These are phyloP conservation scores for Heliconius ethilla DNA, from an alignment of 2,888 invertebrate genomes.

Conservation along the genomic window DNA sequence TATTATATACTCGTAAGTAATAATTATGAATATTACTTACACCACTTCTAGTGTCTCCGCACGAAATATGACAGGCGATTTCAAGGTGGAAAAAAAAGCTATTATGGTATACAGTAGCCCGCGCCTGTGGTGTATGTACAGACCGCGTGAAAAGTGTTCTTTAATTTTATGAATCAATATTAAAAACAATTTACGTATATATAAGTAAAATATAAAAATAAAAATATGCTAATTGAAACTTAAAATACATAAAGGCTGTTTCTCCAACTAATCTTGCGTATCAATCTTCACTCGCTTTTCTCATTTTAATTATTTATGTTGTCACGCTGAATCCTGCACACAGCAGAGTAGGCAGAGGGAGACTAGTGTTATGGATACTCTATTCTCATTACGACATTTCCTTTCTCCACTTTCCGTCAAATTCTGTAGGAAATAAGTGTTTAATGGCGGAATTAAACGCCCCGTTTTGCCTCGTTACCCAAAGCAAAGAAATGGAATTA, in stretches of 20 bases:
- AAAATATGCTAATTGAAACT: too few species aligned
- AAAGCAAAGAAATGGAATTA: not conserved
- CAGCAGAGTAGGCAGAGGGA: not conserved
- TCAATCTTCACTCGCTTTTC: not conserved
- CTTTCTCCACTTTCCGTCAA: not conserved
- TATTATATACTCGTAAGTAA: conserved; percentile 11
- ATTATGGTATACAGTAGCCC: conserved; percentile 76
- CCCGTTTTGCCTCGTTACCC: not conserved
- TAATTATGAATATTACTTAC: conserved; percentile 24
- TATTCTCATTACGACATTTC: not conserved
- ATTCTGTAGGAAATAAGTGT: not conserved
- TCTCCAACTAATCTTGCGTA: too few species aligned
- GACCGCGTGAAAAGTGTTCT: conserved; percentile 48
- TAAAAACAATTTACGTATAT: not conserved
- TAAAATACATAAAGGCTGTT: too few species aligned
- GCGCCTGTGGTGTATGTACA: conserved; percentile 54
- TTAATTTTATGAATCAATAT: not conserved
- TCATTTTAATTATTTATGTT: not conserved
- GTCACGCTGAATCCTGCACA: not conserved
- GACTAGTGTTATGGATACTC: not conserved
- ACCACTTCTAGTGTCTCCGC: conserved; percentile 39
- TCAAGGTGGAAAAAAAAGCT: conserved; percentile 67
- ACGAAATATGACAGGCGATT: conserved; percentile 67
- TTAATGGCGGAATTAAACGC: not conserved
- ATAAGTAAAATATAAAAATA: not conserved